phyloP scores from a whole-genome alignment of 2,797 vertebrate genomes.

The Ispidina picta region DNA sequence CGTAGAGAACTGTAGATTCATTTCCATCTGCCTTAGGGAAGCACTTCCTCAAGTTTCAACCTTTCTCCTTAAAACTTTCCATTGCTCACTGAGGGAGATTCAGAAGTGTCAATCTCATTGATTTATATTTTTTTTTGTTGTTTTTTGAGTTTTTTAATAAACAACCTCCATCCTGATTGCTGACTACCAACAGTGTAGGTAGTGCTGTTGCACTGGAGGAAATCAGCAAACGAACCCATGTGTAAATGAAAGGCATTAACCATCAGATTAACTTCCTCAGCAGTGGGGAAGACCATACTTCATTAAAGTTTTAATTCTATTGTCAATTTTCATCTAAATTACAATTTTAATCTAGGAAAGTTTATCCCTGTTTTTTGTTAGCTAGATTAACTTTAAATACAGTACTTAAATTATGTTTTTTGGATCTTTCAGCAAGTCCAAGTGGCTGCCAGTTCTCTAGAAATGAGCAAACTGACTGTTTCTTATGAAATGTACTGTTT shows the following conservation, averaged over 20 bases:
- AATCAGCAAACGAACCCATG: slow-evolving; percentile 6
- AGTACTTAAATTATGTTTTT: slow-evolving; percentile 57
- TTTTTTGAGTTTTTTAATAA: background rate
- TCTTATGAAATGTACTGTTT: slow-evolving; percentile 43
- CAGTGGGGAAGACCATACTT: slow-evolving; percentile 5
- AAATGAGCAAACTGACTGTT: slow-evolving; percentile 59
- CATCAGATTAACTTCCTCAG: slow-evolving; percentile 47
- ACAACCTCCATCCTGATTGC: background rate
- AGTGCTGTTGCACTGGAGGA: background rate
- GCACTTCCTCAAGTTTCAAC: background rate
- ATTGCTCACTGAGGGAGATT: background rate
- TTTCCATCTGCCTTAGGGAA: background rate
- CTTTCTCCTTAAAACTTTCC: slow-evolving; percentile 7
- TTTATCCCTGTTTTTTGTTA: slow-evolving; percentile 66
- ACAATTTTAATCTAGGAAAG: slow-evolving; percentile 35
- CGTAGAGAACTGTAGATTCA: background rate
- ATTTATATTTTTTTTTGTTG: background rate
- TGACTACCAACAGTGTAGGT: background rate
- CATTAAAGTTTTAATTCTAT: slow-evolving; percentile 36
- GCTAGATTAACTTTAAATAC: slow-evolving; percentile 66
- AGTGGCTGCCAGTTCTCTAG: slow-evolving; percentile 39
- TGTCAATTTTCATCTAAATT: slow-evolving; percentile 63
- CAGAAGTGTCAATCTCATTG: background rate
- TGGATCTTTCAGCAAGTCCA: slow-evolving; percentile 64
- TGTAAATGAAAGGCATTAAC: slow-evolving; percentile 42